A percentile compares a stretch with the other conserved stretches of the same genome.
phyloP scores from a whole-genome alignment of 2,888 invertebrate genomes.

The Drosophila phalerata region DNA sequence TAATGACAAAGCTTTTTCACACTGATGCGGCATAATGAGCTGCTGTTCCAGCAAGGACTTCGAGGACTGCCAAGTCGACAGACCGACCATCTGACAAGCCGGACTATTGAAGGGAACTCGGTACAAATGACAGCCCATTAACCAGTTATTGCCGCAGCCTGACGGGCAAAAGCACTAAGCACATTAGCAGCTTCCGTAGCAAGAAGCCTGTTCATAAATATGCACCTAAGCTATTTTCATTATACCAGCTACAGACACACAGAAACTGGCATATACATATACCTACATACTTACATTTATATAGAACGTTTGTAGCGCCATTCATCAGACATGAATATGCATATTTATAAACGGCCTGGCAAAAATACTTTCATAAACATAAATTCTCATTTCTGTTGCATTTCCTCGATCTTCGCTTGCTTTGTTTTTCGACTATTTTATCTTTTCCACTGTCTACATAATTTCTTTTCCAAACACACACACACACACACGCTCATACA shows the following conservation, averaged over 20 bases:
- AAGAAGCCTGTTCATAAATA: constrained; percentile 68
- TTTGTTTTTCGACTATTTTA: constrained; percentile 61
- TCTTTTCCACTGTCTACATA: constrained; percentile 53
- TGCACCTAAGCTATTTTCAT: constrained; percentile 57
- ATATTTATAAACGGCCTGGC: constrained; percentile 52
- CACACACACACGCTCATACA: constrained; percentile 20
- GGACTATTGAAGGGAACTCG: constrained; percentile 17
- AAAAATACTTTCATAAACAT: constrained; percentile 72
- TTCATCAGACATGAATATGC: constrained; percentile 54
- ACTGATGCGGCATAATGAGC: constrained; percentile 58
- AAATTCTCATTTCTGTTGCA: constrained; percentile 80
- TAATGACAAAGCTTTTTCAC: constrained; percentile 41
- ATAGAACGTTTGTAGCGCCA: constrained; percentile 3
- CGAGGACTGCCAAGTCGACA: background rate
- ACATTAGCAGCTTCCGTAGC: constrained; percentile 74
- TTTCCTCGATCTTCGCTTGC: constrained; percentile 69
- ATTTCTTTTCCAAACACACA: constrained; percentile 56
- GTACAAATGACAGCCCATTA: constrained; percentile 74
- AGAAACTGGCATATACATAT: background rate
- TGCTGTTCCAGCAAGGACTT: constrained; percentile 1
- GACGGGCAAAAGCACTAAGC: constrained; percentile 67
- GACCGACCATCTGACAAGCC: constrained; percentile 33
- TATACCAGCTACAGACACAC: constrained; percentile 14
- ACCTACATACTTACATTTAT: background rate
- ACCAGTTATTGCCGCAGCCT: constrained; percentile 72